Percentiles rank a stretch among this genome's conserved stretches.
Conservation (phyloP, 2,888 invertebrate species). For the Ectropis crepuscularia region DNA sequence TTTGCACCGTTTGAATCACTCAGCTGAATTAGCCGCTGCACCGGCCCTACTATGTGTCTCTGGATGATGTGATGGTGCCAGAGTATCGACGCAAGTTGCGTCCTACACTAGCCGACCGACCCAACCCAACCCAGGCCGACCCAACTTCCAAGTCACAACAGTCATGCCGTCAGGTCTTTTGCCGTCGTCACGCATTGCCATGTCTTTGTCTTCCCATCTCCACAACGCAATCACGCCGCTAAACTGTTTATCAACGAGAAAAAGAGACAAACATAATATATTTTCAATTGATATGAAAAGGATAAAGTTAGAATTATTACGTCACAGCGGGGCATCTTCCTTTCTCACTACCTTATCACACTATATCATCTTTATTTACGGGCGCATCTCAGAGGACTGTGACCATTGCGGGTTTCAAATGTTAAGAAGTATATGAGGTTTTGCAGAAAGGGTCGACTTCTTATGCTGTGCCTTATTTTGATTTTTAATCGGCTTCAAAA, state of each 20-base stretch:
- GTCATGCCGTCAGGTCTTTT: too few relatives aligned
- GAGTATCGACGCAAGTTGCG: too few relatives aligned
- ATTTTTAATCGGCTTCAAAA: too few relatives aligned
- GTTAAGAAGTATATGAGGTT: constrained; percentile 6
- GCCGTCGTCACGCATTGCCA: neutral
- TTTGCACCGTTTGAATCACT: too few relatives aligned
- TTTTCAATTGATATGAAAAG: constrained; percentile 75
- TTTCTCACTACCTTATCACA: constrained; percentile 58
- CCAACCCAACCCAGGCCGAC: too few relatives aligned
- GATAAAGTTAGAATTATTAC: constrained; percentile 80
- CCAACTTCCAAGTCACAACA: too few relatives aligned
- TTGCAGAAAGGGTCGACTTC: too few relatives aligned
- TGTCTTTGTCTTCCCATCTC: constrained; percentile 53
- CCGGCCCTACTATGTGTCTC: too few relatives aligned
- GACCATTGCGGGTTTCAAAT: constrained; percentile 44
- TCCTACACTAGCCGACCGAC: too few relatives aligned
- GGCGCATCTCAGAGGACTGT: neutral
- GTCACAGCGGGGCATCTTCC: constrained; percentile 80
- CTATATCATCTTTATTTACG: constrained; percentile 42
- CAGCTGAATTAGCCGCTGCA: too few relatives aligned
- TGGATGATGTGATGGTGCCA: too few relatives aligned
- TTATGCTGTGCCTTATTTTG: too few relatives aligned
- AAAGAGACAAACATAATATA: constrained; percentile 74
- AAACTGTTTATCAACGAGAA: constrained; percentile 78
- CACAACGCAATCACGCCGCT: constrained; percentile 70